These are phyloP conservation scores for Passerina amoena DNA, from an alignment of 2,113 vertebrate species.

Conservation along the genomic window DNA sequence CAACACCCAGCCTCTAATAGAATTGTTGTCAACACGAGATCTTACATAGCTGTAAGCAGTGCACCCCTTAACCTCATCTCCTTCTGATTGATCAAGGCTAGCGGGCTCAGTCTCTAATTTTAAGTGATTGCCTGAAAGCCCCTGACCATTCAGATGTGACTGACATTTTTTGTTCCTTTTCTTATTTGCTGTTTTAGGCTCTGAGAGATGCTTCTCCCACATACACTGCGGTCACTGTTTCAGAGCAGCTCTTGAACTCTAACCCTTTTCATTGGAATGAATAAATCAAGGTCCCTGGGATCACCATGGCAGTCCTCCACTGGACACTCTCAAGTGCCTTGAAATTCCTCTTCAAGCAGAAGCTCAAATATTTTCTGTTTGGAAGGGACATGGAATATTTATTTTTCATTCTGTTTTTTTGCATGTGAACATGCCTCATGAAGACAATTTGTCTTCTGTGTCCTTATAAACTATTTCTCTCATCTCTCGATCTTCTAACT, in stretches of 20 bases:
- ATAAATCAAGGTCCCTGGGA: neutral
- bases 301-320: neutral
- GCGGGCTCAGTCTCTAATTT: neutral
- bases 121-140: neutral
- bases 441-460: neutral
- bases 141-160: too few relatives aligned
- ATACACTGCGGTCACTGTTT: neutral
- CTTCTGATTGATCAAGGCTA: neutral
- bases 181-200: neutral
- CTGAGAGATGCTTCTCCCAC: neutral
- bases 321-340: neutral
- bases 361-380: neutral
- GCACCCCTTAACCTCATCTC: neutral
- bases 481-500: neutral
- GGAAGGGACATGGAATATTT: neutral
- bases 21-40: neutral
- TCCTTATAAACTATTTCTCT: neutral
- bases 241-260: neutral
- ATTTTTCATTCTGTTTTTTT: neutral
- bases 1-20: neutral
- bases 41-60: neutral
- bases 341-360: neutral
- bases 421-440: neutral
- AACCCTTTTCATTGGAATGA: neutral
- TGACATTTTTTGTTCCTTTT: neutral